Evolutionary conservation across 2,797 vertebrate species (phyloP).

Genomic region (Paedocypris micromegethes): DNA sequence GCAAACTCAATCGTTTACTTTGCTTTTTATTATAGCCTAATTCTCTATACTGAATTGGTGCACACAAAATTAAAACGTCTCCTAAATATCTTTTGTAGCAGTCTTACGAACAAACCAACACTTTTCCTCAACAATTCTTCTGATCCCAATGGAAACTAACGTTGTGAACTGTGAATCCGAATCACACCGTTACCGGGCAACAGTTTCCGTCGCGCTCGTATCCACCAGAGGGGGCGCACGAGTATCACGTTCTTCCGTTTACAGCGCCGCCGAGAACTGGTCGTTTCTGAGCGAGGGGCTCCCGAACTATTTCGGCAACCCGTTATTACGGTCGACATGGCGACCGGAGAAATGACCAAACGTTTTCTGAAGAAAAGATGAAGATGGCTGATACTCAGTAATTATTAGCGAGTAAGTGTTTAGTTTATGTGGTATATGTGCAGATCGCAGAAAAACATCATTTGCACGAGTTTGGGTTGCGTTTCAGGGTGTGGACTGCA

Average conservation of each 20-base stretch:
- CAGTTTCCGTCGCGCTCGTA: conserved; percentile 1
- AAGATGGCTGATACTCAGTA: conserved; percentile 68
- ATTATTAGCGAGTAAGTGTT: conserved; percentile 67
- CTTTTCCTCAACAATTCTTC: no score
- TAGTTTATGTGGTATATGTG: neutral
- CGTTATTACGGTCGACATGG: conserved; percentile 74
- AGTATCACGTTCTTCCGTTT: conserved; percentile 16
- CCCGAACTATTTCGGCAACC: conserved; percentile 67
- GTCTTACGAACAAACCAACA: no score
- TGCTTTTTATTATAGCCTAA: no score
- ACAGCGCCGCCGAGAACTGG: conserved; percentile 19
- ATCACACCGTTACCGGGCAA: neutral
- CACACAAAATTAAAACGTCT: no score
- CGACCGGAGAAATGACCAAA: conserved; percentile 65
- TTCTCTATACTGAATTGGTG: no score
- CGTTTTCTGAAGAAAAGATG: conserved; percentile 69
- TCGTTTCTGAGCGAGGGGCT: conserved; percentile 49
- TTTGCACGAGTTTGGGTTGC: conserved; percentile 15
- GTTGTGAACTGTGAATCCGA: neutral
- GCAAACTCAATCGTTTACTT: no score
- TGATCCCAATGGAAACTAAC: no score
- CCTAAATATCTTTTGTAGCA: no score
- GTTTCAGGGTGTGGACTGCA: conserved; percentile 43
- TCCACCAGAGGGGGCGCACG: conserved; percentile 6
- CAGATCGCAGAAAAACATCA: neutral